phyloP scores from a whole-genome alignment of 2,797 vertebrate species.

The Tapera naevia region DNA sequence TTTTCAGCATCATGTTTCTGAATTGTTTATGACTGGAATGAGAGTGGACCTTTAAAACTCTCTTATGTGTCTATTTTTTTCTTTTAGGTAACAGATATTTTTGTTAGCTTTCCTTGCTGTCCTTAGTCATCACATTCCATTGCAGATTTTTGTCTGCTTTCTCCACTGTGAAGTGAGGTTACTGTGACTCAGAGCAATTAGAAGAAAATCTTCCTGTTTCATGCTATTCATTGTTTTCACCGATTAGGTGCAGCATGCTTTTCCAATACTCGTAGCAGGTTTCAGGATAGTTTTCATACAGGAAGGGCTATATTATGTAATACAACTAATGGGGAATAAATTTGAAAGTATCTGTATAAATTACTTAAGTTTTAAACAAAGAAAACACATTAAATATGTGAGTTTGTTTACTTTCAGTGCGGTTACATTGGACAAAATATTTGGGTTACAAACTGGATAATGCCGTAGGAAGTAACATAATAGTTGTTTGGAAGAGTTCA shows the following conservation, averaged over 20 bases:
- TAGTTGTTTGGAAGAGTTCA: not conserved
- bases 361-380: not conserved
- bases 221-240: not conserved
- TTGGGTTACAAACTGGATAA: not conserved
- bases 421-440: not conserved
- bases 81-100: not conserved
- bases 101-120: not conserved
- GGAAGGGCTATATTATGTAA: not conserved
- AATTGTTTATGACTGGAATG: not conserved
- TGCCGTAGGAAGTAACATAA: not conserved
- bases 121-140: not conserved
- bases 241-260: not conserved
- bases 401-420: not conserved
- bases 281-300: not conserved
- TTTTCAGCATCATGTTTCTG: not conserved
- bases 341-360: not conserved
- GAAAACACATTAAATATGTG: accelerated
- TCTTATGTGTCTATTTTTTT: not conserved
- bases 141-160: not conserved
- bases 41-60: not conserved
- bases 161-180: not conserved
- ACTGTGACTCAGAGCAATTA: not conserved
- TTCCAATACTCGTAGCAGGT: not conserved
- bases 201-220: not conserved
- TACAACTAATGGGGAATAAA: not conserved